phyloP scores from a whole-genome alignment of 2,797 vertebrate genomes.

The Cyclura pinguis region DNA sequence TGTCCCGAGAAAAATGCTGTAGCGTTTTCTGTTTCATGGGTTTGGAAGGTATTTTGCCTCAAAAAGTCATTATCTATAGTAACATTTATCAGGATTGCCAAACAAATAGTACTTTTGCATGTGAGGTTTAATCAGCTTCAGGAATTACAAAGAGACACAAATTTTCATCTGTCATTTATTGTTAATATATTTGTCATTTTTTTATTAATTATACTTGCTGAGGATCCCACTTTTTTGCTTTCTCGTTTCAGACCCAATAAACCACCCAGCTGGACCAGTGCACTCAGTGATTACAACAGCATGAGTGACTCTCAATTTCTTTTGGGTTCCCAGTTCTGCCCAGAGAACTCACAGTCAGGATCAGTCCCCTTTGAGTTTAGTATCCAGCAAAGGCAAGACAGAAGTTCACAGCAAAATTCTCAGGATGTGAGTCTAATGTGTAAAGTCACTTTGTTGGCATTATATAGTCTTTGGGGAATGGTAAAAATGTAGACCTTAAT shows the following conservation, averaged over 20 bases:
- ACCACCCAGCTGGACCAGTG: slow-evolving; percentile 68
- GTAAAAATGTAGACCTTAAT: slow-evolving; percentile 22
- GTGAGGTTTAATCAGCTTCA: not conserved
- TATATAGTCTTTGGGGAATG: slow-evolving; percentile 21
- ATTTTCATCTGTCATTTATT: not conserved
- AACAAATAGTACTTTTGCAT: not conserved
- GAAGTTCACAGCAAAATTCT: slow-evolving; percentile 84
- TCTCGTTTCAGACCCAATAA: slow-evolving; percentile 72
- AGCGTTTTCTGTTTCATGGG: not conserved
- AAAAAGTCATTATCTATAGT: not conserved
- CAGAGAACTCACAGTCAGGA: slow-evolving; percentile 83
- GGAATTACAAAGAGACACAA: not conserved
- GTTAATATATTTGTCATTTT: slow-evolving; percentile 1
- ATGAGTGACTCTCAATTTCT: slow-evolving; percentile 91
- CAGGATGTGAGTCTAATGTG: slow-evolving; percentile 85
- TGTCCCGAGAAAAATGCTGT: not conserved
- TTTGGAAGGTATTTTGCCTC: not conserved
- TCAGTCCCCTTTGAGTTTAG: slow-evolving; percentile 83
- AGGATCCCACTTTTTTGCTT: slow-evolving; percentile 28
- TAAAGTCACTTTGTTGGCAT: slow-evolving; percentile 30
- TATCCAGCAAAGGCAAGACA: slow-evolving; percentile 78
- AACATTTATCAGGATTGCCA: slow-evolving; percentile 13
- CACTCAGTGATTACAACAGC: slow-evolving; percentile 78
- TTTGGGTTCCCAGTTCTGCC: slow-evolving; percentile 91
- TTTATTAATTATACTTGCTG: slow-evolving; percentile 26